Percentiles rank a stretch among this genome's conserved stretches.
phyloP scores from a whole-genome alignment of 2,113 vertebrate genomes.

The Aphelocoma coerulescens region DNA sequence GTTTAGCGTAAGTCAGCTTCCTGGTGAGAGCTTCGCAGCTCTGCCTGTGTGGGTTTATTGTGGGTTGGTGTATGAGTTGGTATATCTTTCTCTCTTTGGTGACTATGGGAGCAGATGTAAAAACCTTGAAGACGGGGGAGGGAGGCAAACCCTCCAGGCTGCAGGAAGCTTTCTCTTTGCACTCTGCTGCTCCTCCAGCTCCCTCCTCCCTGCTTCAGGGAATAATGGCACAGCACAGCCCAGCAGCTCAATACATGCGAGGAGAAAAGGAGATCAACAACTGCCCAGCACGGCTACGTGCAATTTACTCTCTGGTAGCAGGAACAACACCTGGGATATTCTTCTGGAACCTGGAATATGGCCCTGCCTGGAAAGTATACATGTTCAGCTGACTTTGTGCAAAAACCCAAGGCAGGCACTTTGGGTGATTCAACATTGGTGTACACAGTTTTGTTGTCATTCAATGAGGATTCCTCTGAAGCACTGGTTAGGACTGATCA shows the following conservation, averaged over 20 bases:
- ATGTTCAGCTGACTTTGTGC: not conserved
- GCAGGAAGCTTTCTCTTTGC: not conserved
- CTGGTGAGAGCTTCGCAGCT: constrained; percentile 58
- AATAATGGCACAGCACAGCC: not conserved
- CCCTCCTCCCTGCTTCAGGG: not conserved
- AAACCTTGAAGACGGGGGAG: not conserved
- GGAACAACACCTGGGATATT: not conserved
- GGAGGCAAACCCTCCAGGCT: not conserved
- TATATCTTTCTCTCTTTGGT: not conserved
- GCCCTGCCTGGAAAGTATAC: not conserved
- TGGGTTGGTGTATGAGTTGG: not conserved
- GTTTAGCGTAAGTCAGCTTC: constrained; percentile 67
- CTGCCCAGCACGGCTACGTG: rapidly evolving
- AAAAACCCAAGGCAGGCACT: not conserved
- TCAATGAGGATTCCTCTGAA: not conserved
- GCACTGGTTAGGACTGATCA: not conserved
- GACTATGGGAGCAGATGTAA: not conserved
- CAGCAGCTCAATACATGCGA: rapidly evolving
- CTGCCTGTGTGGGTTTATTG: constrained; percentile 45
- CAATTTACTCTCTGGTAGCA: rapidly evolving
- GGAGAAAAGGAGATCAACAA: not conserved
- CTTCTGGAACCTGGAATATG: not conserved
- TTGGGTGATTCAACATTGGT: not conserved
- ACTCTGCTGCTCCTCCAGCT: not conserved
- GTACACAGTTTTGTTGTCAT: not conserved